A percentile compares a stretch with the other conserved stretches of the same genome.
phyloP scores from a whole-genome alignment of 2,888 invertebrate genomes.

The Chloroclystis v-ata region DNA sequence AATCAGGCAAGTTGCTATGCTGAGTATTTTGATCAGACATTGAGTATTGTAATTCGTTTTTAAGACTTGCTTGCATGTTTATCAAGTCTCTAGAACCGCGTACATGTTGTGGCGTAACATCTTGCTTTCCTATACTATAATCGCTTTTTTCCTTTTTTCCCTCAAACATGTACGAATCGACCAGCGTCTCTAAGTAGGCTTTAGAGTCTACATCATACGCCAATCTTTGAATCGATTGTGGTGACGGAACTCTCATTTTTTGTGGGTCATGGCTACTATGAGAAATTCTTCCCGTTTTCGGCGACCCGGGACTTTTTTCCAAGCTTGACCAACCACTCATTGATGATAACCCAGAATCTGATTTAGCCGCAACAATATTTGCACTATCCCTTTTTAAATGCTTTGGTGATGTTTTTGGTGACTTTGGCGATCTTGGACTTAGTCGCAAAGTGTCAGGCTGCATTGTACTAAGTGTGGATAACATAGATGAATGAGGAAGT shows the following conservation, averaged over 20 bases:
- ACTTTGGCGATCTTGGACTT: slow-evolving; percentile 85
- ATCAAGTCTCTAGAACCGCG: slow-evolving; percentile 49
- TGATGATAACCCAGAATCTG: slow-evolving; percentile 91
- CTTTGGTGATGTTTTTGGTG: slow-evolving; percentile 85
- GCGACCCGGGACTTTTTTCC: slow-evolving; percentile 90
- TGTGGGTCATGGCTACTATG: slow-evolving; percentile 62
- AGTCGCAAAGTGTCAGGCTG: slow-evolving; percentile 73
- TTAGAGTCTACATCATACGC: slow-evolving; percentile 63
- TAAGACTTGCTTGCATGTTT: slow-evolving; percentile 54
- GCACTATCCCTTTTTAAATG: slow-evolving; percentile 78
- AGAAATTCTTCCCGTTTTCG: slow-evolving; percentile 77
- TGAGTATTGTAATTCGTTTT: slow-evolving; percentile 51
- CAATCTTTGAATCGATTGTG: slow-evolving; percentile 60
- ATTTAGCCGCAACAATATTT: slow-evolving; percentile 86
- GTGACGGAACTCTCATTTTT: slow-evolving; percentile 62
- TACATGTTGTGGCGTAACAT: slow-evolving; percentile 48
- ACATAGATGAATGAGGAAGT: slow-evolving; percentile 48
- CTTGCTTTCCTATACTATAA: slow-evolving; percentile 48
- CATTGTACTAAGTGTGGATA: slow-evolving; percentile 49
- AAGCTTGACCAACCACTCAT: slow-evolving; percentile 92
- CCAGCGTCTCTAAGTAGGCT: slow-evolving; percentile 76
- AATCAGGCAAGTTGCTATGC: slow-evolving; percentile 60
- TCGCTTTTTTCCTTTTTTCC: slow-evolving; percentile 54
- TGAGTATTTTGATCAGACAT: slow-evolving; percentile 47
- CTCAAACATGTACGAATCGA: slow-evolving; percentile 71